phyloP scores from a whole-genome alignment of 2,113 vertebrate species.

The Hirundichthys speculiger region DNA sequence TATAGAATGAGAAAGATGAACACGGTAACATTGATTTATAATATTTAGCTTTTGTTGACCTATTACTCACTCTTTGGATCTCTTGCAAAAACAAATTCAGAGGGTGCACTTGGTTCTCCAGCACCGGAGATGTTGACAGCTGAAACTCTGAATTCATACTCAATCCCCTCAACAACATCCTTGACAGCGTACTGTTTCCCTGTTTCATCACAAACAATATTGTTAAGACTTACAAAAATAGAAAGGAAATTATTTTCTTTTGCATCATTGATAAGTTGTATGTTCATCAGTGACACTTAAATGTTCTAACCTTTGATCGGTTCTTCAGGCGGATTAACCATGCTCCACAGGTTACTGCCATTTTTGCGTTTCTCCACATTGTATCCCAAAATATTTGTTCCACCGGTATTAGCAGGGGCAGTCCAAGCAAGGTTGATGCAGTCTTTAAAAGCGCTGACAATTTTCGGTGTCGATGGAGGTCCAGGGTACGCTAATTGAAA shows the following conservation, averaged over 20 bases:
- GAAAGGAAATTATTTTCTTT: not conserved
- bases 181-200: constrained; percentile 80
- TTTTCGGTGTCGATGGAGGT: constrained; percentile 83
- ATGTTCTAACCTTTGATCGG: constrained; percentile 77
- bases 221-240: not conserved
- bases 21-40: not conserved
- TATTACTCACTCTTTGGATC: constrained; percentile 86
- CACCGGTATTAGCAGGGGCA: constrained; percentile 80
- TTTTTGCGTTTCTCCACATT: constrained; percentile 89
- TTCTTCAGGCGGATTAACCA: constrained; percentile 71
- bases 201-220: constrained; percentile 43
- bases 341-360: constrained; percentile 85
- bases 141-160: constrained; percentile 90
- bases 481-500: constrained; percentile 82
- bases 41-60: not conserved
- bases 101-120: constrained; percentile 85
- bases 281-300: too few species aligned
- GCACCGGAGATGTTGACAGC: constrained; percentile 87
- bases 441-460: constrained; percentile 82
- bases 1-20: not conserved
- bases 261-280: too few species aligned
- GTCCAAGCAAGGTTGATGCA: constrained; percentile 85
- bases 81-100: constrained; percentile 82
- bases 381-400: constrained; percentile 85
- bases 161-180: constrained; percentile 83